Percentiles rank a stretch among this genome's conserved stretches.
These are phyloP conservation scores for Aethes cnicana DNA, from an alignment of 2,888 invertebrate species.

Conservation along the genomic window DNA sequence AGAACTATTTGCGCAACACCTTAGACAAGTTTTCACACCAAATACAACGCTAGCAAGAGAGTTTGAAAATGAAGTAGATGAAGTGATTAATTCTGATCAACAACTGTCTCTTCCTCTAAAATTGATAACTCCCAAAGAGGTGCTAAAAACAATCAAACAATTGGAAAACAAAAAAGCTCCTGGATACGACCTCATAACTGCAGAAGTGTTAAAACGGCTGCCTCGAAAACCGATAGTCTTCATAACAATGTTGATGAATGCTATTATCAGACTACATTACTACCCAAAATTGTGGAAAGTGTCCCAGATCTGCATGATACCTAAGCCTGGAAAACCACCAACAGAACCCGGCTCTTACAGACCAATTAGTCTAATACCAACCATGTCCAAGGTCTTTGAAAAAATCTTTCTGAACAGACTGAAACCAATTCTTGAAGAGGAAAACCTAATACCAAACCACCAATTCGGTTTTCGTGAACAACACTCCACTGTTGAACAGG, in stretches of 20 bases:
- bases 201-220: not conserved
- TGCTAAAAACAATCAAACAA: not conserved
- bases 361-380: too few species aligned
- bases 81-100: too few species aligned
- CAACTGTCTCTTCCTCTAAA: not conserved
- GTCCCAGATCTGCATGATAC: not conserved
- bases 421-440: not conserved
- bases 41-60: not conserved
- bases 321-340: not conserved
- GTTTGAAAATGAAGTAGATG: too few species aligned
- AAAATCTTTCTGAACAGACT: not conserved
- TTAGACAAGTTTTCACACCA: not conserved
- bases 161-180: not conserved
- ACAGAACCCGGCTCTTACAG: not conserved
- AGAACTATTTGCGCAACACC: not conserved
- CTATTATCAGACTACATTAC: not conserved
- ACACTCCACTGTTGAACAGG: not conserved
- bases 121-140: not conserved
- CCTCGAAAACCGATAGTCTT: not conserved
- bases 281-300: not conserved
- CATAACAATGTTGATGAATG: not conserved
- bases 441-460: not conserved
- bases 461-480: not conserved
- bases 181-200: not conserved
- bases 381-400: not conserved